phyloP scores from a whole-genome alignment of 1,140 invertebrate species.

The Musca vetustissima region DNA sequence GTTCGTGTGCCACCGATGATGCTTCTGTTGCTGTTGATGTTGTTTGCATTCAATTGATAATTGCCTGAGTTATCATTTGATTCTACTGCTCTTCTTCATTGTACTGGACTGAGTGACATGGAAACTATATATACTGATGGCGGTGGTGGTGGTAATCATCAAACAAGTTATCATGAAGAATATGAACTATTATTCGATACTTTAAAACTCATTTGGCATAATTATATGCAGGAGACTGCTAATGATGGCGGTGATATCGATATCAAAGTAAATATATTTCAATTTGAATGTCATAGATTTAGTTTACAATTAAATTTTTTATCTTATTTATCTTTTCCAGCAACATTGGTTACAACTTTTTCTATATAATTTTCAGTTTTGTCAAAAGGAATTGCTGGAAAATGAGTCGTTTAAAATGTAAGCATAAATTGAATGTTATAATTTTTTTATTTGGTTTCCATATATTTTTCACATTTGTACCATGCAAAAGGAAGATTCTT shows the following conservation, averaged over 20 bases:
- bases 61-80: background rate
- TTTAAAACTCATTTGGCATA: constrained; percentile 28
- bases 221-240: constrained; percentile 18
- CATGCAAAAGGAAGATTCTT: no score
- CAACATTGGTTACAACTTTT: constrained; percentile 49
- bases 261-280: constrained; percentile 23
- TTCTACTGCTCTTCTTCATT: background rate
- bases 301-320: background rate
- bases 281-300: background rate
- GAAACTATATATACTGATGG: background rate
- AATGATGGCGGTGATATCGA: background rate
- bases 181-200: constrained; percentile 18
- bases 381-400: constrained; percentile 36
- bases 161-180: constrained; percentile 8
- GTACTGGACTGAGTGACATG: background rate
- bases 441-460: background rate
- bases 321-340: constrained; percentile 30
- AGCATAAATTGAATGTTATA: no score
- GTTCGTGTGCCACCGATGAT: background rate
- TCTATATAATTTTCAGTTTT: constrained; percentile 47
- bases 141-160: no score
- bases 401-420: constrained; percentile 42
- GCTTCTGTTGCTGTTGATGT: background rate
- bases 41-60: background rate
- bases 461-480: background rate